These are phyloP conservation scores for Spodoptera picta DNA, from an alignment of 2,888 invertebrate species.

Conservation along the genomic window DNA sequence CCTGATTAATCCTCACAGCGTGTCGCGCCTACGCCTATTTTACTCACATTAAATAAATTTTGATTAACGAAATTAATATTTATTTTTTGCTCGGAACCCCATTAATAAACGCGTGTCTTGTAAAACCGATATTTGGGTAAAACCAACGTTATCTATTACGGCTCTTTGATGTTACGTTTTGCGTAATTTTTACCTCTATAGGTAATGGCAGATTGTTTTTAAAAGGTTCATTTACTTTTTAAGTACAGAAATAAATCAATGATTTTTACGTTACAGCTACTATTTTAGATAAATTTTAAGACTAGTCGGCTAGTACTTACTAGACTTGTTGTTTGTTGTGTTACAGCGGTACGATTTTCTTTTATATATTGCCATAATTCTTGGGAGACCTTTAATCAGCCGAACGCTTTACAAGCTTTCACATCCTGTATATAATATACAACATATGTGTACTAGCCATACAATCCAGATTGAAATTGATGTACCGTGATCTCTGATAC, in stretches of 20 bases:
- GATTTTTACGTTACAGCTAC: too few species aligned
- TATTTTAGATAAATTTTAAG: too few species aligned
- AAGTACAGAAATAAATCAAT: too few species aligned
- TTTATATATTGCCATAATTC: too few species aligned
- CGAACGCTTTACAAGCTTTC: too few species aligned
- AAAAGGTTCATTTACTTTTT: too few species aligned
- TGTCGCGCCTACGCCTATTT: not conserved
- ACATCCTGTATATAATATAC: not conserved
- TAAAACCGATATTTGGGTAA: constrained; percentile 15
- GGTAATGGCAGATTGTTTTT: too few species aligned
- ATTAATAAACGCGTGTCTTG: constrained; percentile 24
- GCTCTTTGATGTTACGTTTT: not conserved
- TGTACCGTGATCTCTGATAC: not conserved
- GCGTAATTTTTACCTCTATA: not conserved
- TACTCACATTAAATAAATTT: not conserved
- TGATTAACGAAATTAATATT: constrained; percentile 10
- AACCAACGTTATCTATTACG: constrained; percentile 1
- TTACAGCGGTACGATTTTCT: too few species aligned
- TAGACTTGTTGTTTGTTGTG: too few species aligned
- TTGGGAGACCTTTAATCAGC: too few species aligned
- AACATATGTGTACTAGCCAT: not conserved
- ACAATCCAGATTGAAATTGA: not conserved
- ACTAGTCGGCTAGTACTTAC: too few species aligned
- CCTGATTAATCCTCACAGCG: not conserved
- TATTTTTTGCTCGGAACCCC: constrained; percentile 7